Conservation (phyloP, 2,888 invertebrate genomes). For the Machimus atricapillus region DNA sequence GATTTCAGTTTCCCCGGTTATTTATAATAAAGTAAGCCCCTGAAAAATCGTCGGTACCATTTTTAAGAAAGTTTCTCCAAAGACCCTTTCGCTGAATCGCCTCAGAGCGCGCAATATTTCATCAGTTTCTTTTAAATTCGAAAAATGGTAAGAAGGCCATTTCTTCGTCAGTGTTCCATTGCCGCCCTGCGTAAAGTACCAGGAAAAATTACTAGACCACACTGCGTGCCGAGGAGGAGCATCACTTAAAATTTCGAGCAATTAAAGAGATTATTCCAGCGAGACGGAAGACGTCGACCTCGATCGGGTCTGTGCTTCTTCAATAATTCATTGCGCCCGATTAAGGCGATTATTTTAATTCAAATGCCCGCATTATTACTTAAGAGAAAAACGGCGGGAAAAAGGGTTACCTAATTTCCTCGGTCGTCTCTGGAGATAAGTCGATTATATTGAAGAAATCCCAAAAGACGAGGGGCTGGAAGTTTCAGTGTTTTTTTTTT, state of each 20-base stretch:
- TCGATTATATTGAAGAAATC: background rate
- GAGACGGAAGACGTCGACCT: background rate
- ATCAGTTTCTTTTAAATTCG: background rate
- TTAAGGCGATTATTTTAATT: slow-evolving; percentile 16
- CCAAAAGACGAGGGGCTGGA: background rate
- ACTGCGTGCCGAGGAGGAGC: background rate
- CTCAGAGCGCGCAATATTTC: background rate
- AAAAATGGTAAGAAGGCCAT: background rate
- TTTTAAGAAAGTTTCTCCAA: background rate
- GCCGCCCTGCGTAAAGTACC: background rate
- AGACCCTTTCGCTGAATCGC: background rate
- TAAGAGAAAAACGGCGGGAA: background rate
- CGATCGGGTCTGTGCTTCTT: background rate
- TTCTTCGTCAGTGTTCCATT: background rate
- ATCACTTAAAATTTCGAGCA: background rate
- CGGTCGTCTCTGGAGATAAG: background rate
- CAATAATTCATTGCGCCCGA: slow-evolving; percentile 8
- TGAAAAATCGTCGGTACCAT: background rate
- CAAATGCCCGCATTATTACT: slow-evolving; percentile 18
- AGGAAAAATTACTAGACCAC: background rate
- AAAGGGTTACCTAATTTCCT: background rate
- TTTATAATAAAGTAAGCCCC: background rate
- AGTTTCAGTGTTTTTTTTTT: background rate
- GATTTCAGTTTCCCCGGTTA: background rate
- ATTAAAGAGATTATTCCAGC: background rate